phyloP scores from a whole-genome alignment of 1,140 invertebrate genomes.

The Scaptomyza pallida region DNA sequence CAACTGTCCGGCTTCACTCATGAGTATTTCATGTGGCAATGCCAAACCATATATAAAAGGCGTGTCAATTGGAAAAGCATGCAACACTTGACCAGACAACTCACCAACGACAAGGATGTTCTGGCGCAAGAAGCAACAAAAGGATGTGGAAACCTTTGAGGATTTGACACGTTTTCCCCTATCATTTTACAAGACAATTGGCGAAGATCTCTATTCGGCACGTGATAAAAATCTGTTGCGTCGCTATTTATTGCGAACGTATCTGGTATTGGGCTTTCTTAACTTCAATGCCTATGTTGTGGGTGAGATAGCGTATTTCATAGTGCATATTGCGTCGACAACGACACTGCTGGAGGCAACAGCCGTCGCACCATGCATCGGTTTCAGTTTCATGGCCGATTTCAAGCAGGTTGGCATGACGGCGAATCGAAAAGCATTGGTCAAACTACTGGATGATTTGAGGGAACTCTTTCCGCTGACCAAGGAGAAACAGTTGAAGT shows the following conservation, averaged over 20 bases:
- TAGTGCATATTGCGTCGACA: constrained; percentile 67
- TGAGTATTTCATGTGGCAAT: constrained; percentile 59
- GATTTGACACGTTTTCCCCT: constrained; percentile 64
- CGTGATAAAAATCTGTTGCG: constrained; percentile 57
- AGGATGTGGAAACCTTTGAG: constrained; percentile 53
- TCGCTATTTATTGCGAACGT: constrained; percentile 51
- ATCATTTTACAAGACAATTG: constrained; percentile 72
- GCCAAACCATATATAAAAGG: constrained; percentile 40
- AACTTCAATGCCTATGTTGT: constrained; percentile 73
- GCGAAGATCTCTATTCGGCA: constrained; percentile 67
- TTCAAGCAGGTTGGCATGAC: constrained; percentile 70
- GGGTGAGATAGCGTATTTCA: constrained; percentile 69
- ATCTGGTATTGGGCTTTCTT: constrained; percentile 61
- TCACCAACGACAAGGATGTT: constrained; percentile 32
- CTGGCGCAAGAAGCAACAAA: constrained; percentile 34
- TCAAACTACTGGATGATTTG: constrained; percentile 58
- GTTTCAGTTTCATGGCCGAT: constrained; percentile 74
- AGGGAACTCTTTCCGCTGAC: constrained; percentile 57
- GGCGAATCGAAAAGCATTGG: constrained; percentile 44
- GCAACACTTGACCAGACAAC: not conserved
- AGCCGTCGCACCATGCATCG: constrained; percentile 69
- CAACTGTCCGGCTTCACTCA: constrained; percentile 52
- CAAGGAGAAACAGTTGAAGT: constrained; percentile 32
- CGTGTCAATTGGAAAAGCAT: not conserved
- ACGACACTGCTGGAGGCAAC: constrained; percentile 68